A percentile compares a stretch with the other conserved stretches of the same genome.
Evolutionary conservation across 1,140 invertebrate species (phyloP).

Genomic region (Formica exsecta): DNA sequence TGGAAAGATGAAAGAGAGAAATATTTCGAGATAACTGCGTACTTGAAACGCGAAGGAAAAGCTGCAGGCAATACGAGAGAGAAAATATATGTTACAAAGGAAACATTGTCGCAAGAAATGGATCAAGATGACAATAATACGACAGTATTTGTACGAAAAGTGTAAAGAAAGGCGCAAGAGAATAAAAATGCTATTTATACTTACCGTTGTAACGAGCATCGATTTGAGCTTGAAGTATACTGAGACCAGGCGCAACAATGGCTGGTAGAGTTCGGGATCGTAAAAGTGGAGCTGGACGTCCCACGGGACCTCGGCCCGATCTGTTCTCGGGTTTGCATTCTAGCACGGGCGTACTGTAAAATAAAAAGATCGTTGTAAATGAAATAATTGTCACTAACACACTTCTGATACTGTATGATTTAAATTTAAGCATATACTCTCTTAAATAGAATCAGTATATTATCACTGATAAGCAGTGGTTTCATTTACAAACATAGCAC

Average conservation of each 20-base stretch:
- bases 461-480: no score
- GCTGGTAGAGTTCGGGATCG: slow-evolving; percentile 94
- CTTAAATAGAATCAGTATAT: no score
- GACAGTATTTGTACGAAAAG: background rate
- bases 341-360: slow-evolving; percentile 84
- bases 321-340: slow-evolving; percentile 84
- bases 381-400: background rate
- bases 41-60: slow-evolving; percentile 14
- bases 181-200: slow-evolving; percentile 63
- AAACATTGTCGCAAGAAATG: slow-evolving; percentile 26
- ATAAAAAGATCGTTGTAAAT: background rate
- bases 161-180: background rate
- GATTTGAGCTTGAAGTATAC: slow-evolving; percentile 93
- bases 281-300: slow-evolving; percentile 91
- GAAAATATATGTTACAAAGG: background rate
- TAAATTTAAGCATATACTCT: background rate
- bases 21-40: slow-evolving; percentile 25
- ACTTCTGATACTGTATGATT: background rate
- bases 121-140: slow-evolving; percentile 8
- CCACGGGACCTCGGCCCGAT: slow-evolving; percentile 80
- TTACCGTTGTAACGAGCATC: slow-evolving; percentile 88
- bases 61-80: slow-evolving; percentile 12
- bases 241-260: slow-evolving; percentile 95
- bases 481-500: no score
- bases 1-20: background rate